phyloP scores from a whole-genome alignment of 2,888 invertebrate species.

The Dolichopus griseipennis region DNA sequence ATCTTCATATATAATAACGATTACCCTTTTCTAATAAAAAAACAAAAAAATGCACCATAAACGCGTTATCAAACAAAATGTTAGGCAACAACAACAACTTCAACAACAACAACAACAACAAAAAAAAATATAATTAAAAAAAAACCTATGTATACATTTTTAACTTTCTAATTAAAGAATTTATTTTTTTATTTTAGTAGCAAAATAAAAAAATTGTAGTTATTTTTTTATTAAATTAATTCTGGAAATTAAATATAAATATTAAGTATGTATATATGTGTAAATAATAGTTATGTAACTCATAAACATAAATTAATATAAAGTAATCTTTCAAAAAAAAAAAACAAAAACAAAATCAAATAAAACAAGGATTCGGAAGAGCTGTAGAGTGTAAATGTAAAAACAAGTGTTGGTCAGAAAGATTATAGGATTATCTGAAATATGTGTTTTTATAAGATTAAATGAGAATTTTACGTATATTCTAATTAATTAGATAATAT shows the following conservation, averaged over 20 bases:
- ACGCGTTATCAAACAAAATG: not conserved
- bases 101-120: too few species aligned
- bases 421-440: too few species aligned
- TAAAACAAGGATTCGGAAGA: too few species aligned
- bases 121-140: not conserved
- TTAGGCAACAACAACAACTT: not conserved
- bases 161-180: not conserved
- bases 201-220: not conserved
- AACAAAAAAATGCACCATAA: not conserved
- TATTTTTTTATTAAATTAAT: not conserved
- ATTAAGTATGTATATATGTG: not conserved
- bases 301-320: not conserved
- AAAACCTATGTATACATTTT: too few species aligned
- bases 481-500: too few species aligned
- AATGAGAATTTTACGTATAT: too few species aligned
- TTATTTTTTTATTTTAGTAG: not conserved
- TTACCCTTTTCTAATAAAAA: not conserved
- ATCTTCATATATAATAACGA: not conserved
- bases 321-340: not conserved
- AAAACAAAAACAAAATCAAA: not conserved
- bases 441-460: too few species aligned
- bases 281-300: not conserved
- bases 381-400: too few species aligned
- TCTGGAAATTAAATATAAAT: not conserved
- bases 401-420: too few species aligned